These are phyloP conservation scores for Zaprionus lineosus DNA, from an alignment of 2,888 invertebrate species.

Conservation along the genomic window DNA sequence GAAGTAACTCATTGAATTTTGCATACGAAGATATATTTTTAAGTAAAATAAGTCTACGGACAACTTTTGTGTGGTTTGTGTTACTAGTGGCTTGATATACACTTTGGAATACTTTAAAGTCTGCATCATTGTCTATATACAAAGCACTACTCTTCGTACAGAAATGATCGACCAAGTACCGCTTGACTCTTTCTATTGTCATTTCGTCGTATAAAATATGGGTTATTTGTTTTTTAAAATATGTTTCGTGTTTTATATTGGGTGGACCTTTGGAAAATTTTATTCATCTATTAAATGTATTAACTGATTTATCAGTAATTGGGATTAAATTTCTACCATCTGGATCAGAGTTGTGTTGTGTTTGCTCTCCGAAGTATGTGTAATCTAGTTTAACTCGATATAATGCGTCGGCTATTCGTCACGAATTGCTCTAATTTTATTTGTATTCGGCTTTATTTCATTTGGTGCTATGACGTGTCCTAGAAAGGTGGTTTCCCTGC, in stretches of 20 bases:
- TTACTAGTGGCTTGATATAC: not conserved
- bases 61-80: not conserved
- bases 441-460: too few species aligned
- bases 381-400: conserved; percentile 2
- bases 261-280: not conserved
- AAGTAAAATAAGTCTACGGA: not conserved
- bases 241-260: not conserved
- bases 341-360: conserved; percentile 9
- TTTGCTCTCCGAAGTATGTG: conserved; percentile 3
- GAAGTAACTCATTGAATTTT: conserved; percentile 6
- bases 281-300: not conserved
- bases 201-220: not conserved
- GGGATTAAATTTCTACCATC: conserved; percentile 1
- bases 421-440: too few species aligned
- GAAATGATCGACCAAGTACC: not conserved
- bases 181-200: not conserved
- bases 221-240: conserved; percentile 1
- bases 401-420: not conserved
- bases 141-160: not conserved
- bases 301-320: not conserved
- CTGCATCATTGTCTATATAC: not conserved
- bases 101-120: not conserved
- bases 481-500: too few species aligned
- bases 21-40: conserved; percentile 1
- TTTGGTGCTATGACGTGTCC: too few species aligned